These are phyloP conservation scores for Calliphora vomitoria DNA, from an alignment of 2,888 invertebrate species.

Conservation along the genomic window DNA sequence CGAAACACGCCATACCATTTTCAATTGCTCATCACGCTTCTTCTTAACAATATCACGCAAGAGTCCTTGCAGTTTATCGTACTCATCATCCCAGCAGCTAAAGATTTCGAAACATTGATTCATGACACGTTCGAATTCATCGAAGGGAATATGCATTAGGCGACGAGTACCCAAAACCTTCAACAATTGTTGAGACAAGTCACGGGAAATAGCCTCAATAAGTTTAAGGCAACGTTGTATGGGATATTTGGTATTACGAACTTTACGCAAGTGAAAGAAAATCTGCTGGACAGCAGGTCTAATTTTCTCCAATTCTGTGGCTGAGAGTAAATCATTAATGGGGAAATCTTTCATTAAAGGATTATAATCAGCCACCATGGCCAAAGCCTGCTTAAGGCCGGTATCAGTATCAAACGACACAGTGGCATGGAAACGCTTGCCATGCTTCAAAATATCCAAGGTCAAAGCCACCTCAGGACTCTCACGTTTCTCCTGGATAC, in stretches of 20 bases:
- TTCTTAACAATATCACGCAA: constrained; percentile 98
- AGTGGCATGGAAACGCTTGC: constrained; percentile 99
- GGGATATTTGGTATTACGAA: constrained; percentile 98
- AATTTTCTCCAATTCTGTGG: constrained; percentile 97
- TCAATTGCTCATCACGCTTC: constrained; percentile 98
- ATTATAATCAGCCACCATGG: constrained; percentile 98
- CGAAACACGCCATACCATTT: constrained; percentile 98
- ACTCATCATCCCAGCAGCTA: constrained; percentile 97
- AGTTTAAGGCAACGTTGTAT: constrained; percentile 96
- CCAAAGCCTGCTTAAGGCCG: constrained; percentile 97
- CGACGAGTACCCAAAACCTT: constrained; percentile 97
- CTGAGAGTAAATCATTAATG: constrained; percentile 98
- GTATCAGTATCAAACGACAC: constrained; percentile 99
- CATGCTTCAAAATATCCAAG: constrained; percentile 97
- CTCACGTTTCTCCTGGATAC: constrained; percentile 98
- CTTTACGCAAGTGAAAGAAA: constrained; percentile 97
- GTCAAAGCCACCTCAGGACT: constrained; percentile 96
- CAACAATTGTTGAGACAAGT: constrained; percentile 96
- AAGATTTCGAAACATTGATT: constrained; percentile 95
- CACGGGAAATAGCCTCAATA: constrained; percentile 98
- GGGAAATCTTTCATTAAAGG: constrained; percentile 99
- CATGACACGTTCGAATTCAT: constrained; percentile 99
- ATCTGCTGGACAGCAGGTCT: constrained; percentile 96
- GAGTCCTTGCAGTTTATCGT: constrained; percentile 97
- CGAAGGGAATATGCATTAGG: constrained; percentile 99